Conservation (phyloP, 2,113 vertebrate species). For the Phyllostomus hastatus region DNA sequence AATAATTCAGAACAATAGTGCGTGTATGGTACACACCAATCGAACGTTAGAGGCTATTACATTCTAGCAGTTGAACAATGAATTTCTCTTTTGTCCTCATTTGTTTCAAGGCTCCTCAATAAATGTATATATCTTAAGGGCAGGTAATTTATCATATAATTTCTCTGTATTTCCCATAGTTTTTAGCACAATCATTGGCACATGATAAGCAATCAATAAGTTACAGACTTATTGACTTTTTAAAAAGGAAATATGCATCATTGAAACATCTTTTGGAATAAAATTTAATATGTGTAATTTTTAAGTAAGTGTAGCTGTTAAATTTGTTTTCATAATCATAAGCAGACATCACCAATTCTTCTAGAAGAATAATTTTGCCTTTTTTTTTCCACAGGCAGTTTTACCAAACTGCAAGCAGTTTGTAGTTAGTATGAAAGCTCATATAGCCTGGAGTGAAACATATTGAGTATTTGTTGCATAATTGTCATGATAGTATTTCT, state of each 20-base stretch:
- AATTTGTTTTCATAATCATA: neutral
- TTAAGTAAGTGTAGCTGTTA: conserved; percentile 8
- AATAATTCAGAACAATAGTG: neutral
- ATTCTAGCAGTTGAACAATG: neutral
- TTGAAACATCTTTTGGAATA: neutral
- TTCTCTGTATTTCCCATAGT: neutral
- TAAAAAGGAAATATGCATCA: neutral
- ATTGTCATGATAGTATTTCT: neutral
- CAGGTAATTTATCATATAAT: neutral
- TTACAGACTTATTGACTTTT: neutral
- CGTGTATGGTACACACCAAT: neutral
- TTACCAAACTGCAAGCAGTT: neutral
- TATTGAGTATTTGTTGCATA: neutral
- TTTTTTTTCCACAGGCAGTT: neutral
- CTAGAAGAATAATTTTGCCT: neutral
- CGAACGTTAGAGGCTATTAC: neutral
- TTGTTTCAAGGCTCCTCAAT: neutral
- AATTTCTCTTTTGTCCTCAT: neutral
- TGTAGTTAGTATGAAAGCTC: neutral
- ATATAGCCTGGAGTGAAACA: neutral
- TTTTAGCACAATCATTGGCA: conserved; percentile 9
- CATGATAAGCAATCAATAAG: neutral
- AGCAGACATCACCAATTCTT: neutral
- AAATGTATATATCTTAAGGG: neutral
- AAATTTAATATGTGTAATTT: neutral